Evolutionary conservation across 2,888 invertebrate genomes (phyloP), one percentile per base, ranked within the genome.

Genomic region (Serripes groenlandicus): DNA sequence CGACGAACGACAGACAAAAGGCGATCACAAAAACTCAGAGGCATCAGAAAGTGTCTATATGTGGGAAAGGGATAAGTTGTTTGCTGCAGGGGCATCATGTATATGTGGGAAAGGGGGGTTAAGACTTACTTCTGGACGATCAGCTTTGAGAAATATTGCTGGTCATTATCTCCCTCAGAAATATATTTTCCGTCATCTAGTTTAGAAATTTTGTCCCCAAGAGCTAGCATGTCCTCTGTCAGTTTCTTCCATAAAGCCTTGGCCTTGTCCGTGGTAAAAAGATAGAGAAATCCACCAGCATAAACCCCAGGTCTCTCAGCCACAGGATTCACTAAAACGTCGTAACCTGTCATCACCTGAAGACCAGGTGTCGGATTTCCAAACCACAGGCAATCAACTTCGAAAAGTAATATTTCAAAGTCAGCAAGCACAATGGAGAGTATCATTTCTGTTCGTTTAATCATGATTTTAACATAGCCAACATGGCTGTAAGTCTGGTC

Each of bases 311-410:
- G 70, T n/a, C 75, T 70, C 4, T 83, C 75, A 5, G 85, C 73
- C 9, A 90, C 87, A 9, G 83, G 78, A 18, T 86, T 90, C 0
- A 87, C 90, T 23, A 90, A 58, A 37, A 91, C 78, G 78, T 90
- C 90, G 66, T 78, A 85, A 1, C 81, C 78, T 15, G 64, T 64
- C 9, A 68, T 60, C 32, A 64, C 76, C 58, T 82, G 78, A 18
- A 90, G 76, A 3, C 76, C 76, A n/a, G 88, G 86, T 15, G 90
- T 49, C 15, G 91, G 91, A 71, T 92, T 89, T n/a, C 68, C 62
- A n/a, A 91, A 60, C 90, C 90, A 92, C 2, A 91, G 58, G 68
- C 90, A 90, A 77, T 92, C 92, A 1, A 91, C 90, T 75, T 92
- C 92, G 82, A 92, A 92, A 7, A 90, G 70, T 58, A 90, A 89